Evolutionary conservation across 1,140 invertebrate species (phyloP).

Genomic region (Drosophila arizonae): DNA sequence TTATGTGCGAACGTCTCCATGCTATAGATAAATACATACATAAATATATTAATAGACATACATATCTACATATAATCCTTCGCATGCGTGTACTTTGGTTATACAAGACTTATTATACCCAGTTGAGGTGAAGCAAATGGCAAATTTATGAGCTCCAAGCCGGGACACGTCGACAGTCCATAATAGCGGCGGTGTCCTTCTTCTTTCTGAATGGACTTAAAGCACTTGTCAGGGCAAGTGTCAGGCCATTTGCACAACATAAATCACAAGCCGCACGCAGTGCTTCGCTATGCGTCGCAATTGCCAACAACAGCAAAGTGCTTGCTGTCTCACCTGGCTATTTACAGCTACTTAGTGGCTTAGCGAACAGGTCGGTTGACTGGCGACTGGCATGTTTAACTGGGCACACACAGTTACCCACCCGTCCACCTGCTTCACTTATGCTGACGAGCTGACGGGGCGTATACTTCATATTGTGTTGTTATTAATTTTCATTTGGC

Average conservation of each 20-base stretch:
- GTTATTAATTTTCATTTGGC: conserved; percentile 37
- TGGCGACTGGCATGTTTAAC: not conserved
- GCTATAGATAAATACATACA: no score
- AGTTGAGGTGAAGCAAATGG: no score
- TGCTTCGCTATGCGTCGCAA: conserved; percentile 18
- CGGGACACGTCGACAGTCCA: not conserved
- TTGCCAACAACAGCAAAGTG: conserved; percentile 14
- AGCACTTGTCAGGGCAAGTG: conserved; percentile 54
- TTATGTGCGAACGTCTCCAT: no score
- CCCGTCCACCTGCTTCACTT: not conserved
- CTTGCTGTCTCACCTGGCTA: conserved; percentile 18
- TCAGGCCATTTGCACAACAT: conserved; percentile 63
- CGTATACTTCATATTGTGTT: conserved; percentile 30
- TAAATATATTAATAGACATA: no score
- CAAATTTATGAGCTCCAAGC: not conserved
- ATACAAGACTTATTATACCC: no score
- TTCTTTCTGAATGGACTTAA: conserved; percentile 30
- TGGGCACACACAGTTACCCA: no score
- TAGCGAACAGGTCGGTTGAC: not conserved
- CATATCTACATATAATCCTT: no score
- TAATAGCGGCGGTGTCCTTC: not conserved
- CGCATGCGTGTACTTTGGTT: no score
- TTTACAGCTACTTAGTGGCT: conserved; percentile 28
- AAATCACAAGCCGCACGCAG: conserved; percentile 56
- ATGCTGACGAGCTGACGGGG: not conserved